Base-by-base conservation (phyloP, 2,888 invertebrate genomes). In the Catonia carolina region DNA sequence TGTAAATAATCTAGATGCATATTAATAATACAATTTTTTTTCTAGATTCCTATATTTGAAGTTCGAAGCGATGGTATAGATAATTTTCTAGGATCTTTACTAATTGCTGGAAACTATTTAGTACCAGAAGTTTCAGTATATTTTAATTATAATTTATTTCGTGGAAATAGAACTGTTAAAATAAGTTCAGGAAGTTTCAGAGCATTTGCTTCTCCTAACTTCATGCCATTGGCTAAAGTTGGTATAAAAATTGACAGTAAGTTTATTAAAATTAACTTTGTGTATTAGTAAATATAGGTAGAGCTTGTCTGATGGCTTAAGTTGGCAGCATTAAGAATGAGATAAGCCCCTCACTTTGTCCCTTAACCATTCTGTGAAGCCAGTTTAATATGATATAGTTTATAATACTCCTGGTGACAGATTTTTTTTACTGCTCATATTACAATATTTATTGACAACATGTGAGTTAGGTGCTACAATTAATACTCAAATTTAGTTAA, bases 1-100 rank as follows among this genome's bases (percentile, higher is more conserved):
- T n/a, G n/a, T n/a, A n/a, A n/a, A n/a, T n/a, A n/a, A 27, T 27
- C 8, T 27, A 6, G 4, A 27, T 27, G 8, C 27, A 27, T 8
- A 27, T 8, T 27, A 7, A 31, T 2, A 27, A 31, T 31, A 12
- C 4, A 31, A 33, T 54, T 14, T 50, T 14, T 39, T 37, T 64
- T 67, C 27, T 70, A 92, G 85, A 88, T 96, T 63, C 94, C 97
- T 2, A 88, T 98, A 63, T 95, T 94, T 69, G 95, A 97, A 70
- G 83, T 89, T 0, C 81, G 96, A 18, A 94, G 89, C 65, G 98
- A 98, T 69, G 98, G 96, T 1, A 81, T 89, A 61, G 91, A 94
- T 65, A 98, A 98, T 71, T 89, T 98, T 61, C 81, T 95, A 14
- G 85, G 89, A 0, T 89, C 97, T 0, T 74, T 98, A 12, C 82